Evolutionary conservation across 37 sponge, comb jelly and placozoan species (phyloP).

Genomic region (Hexactinellida sp.): DNA sequence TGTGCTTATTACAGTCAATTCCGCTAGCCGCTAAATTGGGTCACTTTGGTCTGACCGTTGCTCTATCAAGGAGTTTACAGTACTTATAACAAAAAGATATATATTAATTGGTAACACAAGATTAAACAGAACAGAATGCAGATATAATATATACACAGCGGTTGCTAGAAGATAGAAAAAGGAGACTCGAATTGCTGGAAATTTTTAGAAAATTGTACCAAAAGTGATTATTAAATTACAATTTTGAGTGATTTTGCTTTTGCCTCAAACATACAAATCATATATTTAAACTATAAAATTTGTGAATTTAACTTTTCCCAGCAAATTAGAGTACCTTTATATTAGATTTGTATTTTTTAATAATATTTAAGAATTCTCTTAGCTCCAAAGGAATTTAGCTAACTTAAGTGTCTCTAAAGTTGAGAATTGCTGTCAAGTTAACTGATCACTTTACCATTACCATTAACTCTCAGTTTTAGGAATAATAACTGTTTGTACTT

Average conservation of each 20-base stretch:
- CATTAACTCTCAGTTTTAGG: not conserved
- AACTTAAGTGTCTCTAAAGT: constrained; percentile 13
- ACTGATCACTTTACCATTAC: not conserved
- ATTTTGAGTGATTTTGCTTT: no score
- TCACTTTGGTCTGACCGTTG: no score
- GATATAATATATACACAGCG: not conserved
- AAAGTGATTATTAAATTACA: no score
- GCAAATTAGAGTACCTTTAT: not conserved
- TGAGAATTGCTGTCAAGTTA: not conserved
- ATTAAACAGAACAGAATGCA: not conserved
- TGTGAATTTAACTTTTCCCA: not conserved
- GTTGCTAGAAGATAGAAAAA: not conserved
- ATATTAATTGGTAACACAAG: no score
- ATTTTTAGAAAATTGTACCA: not conserved
- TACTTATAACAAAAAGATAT: not conserved
- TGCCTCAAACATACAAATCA: not conserved
- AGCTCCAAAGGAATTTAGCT: not conserved
- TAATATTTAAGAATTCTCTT: not conserved
- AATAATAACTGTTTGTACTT: not conserved
- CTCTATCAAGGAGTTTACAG: no score
- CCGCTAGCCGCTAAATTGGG: no score
- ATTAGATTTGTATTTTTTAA: not conserved
- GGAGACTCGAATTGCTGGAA: not conserved
- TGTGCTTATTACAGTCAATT: no score
- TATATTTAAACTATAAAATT: not conserved